Conservation (phyloP, 2,888 invertebrate species). For the Microctonus hyperodae region DNA sequence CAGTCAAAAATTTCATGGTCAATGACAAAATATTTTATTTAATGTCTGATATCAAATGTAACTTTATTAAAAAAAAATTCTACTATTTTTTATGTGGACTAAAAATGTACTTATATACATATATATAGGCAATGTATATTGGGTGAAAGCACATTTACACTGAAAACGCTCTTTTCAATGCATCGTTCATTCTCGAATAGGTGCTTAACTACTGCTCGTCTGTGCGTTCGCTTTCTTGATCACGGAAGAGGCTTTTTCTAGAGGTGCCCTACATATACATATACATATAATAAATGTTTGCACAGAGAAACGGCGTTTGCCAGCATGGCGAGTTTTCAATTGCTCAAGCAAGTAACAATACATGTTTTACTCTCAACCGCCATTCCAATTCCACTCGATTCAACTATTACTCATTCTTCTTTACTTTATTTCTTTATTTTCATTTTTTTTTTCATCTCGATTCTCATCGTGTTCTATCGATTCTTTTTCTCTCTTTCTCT, state of each 20-base stretch:
- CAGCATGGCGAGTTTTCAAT: constrained; percentile 20
- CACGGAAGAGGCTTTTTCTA: constrained; percentile 15
- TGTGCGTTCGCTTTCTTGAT: constrained; percentile 11
- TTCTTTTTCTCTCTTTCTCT: background rate
- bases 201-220: background rate
- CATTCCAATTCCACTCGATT: constrained; percentile 5
- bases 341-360: constrained; percentile 16
- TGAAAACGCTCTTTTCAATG: no score
- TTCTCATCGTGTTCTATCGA: constrained; percentile 13
- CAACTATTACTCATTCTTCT: constrained; percentile 3
- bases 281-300: constrained; percentile 12
- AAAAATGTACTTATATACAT: no score
- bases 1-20: background rate
- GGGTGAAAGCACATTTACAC: no score
- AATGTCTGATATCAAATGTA: no score
- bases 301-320: background rate
- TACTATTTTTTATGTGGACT: no score
- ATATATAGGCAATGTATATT: no score
- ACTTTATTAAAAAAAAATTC: no score
- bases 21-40: no score
- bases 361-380: background rate
- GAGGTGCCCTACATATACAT: constrained; percentile 4
- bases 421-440: background rate
- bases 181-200: background rate
- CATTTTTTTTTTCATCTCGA: background rate